Conservation (phyloP, 2,797 vertebrate species). For the Bovichtus variegatus region DNA sequence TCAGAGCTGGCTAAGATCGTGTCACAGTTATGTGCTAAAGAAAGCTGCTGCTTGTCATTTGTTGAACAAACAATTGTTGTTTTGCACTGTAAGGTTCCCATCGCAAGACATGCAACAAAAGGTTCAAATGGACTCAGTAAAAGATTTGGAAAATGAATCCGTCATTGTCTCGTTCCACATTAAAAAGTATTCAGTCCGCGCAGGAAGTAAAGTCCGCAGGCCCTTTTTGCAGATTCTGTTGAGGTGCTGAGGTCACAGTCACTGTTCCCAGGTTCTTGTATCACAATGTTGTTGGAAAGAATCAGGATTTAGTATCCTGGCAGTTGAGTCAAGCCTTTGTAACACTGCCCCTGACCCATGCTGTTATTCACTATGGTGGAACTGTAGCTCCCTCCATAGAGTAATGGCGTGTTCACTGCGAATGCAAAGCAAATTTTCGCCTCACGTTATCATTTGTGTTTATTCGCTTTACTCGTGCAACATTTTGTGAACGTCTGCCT, state of each 20-base stretch:
- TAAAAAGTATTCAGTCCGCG: not conserved
- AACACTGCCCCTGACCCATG: not conserved
- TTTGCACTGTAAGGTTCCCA: not conserved
- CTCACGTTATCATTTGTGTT: no score
- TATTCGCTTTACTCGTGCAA: not conserved
- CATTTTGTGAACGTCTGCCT: not conserved
- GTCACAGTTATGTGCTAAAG: not conserved
- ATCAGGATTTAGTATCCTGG: not conserved
- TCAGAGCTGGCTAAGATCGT: not conserved
- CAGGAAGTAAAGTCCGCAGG: not conserved
- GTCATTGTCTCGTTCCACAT: not conserved
- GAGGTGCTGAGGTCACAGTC: not conserved
- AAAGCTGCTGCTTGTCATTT: not conserved
- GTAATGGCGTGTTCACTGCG: no score
- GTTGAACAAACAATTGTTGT: not conserved
- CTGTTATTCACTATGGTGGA: not conserved
- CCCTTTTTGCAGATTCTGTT: not conserved
- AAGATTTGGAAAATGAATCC: not conserved
- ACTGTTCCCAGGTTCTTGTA: not conserved
- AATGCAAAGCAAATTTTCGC: no score
- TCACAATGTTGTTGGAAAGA: no score
- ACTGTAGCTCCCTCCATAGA: not conserved
- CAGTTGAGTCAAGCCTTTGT: not conserved
- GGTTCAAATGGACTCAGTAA: not conserved
- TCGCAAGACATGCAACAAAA: not conserved